These are phyloP conservation scores for Heliocidaris tuberculata DNA, from an alignment of 35 echinoderm and acorn worm genomes.

Conservation along the genomic window DNA sequence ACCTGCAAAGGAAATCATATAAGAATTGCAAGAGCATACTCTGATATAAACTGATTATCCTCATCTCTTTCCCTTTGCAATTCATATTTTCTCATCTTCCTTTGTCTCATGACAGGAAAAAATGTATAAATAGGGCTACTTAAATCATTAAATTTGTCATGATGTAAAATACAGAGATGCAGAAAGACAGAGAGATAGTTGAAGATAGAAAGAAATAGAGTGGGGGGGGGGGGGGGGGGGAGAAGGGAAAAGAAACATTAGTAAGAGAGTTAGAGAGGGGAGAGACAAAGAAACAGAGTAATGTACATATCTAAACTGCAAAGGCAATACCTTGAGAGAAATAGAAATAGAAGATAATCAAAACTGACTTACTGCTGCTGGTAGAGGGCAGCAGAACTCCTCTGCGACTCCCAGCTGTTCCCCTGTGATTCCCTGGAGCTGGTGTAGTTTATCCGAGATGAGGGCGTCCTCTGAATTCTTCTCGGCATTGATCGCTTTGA, in stretches of 20 bases:
- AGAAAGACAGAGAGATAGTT: too few relatives aligned
- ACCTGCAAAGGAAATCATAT: constrained; percentile 65
- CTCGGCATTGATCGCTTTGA: constrained; percentile 75
- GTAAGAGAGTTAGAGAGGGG: neutral
- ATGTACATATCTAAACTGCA: neutral
- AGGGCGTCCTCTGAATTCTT: constrained; percentile 54
- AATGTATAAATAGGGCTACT: too few relatives aligned
- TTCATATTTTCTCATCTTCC: too few relatives aligned
- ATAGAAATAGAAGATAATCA: neutral
- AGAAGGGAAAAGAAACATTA: neutral
- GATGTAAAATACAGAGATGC: too few relatives aligned
- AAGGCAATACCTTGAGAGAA: neutral
- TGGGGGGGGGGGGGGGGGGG: too few relatives aligned
- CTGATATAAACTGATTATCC: neutral
- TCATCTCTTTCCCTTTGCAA: too few relatives aligned
- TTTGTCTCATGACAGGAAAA: too few relatives aligned
- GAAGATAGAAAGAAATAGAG: too few relatives aligned
- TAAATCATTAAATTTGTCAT: too few relatives aligned
- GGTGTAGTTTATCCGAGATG: constrained; percentile 53
- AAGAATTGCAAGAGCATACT: neutral
- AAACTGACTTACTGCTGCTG: constrained; percentile 67
- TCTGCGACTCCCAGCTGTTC: constrained; percentile 64
- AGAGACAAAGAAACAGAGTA: neutral
- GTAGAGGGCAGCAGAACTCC: constrained; percentile 80
- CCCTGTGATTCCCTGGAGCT: constrained; percentile 76